Percentiles rank a stretch among this genome's conserved stretches.
Conservation (phyloP, 2,113 vertebrate genomes). For the Pterocles burchelli region DNA sequence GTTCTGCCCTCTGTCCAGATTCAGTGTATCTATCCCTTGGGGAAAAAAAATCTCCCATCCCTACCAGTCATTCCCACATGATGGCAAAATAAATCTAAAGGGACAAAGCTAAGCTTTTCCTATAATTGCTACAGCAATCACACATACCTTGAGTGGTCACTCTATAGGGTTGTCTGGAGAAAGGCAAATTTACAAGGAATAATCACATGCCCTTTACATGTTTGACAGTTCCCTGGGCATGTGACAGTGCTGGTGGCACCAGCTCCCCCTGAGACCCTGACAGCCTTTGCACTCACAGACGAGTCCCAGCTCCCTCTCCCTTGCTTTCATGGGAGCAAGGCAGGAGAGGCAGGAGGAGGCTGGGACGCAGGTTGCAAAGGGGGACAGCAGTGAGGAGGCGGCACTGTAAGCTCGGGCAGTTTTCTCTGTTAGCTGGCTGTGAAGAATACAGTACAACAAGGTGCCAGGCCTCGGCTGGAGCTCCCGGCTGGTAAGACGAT, state of each 20-base stretch:
- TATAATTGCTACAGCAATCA: background rate
- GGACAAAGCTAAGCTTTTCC: background rate
- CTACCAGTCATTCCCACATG: background rate
- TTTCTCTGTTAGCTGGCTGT: background rate
- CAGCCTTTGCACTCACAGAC: background rate
- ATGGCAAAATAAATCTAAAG: background rate
- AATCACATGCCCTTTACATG: background rate
- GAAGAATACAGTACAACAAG: background rate
- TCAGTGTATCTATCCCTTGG: background rate
- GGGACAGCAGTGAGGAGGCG: fast-evolving
- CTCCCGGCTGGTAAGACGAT: fast-evolving
- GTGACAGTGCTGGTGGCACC: background rate
- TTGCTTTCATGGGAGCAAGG: background rate
- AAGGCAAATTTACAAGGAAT: background rate
- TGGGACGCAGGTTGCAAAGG: background rate
- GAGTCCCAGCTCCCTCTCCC: fast-evolving
- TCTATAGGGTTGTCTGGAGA: background rate
- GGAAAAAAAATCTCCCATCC: background rate
- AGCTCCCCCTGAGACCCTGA: background rate
- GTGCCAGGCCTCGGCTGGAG: background rate
- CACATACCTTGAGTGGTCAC: background rate
- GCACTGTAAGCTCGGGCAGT: background rate
- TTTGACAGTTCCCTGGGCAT: background rate
- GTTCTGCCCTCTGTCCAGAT: background rate
- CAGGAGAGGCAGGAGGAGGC: background rate